phyloP scores from a whole-genome alignment of 2,113 vertebrate genomes.

The Ranitomeya imitator region DNA sequence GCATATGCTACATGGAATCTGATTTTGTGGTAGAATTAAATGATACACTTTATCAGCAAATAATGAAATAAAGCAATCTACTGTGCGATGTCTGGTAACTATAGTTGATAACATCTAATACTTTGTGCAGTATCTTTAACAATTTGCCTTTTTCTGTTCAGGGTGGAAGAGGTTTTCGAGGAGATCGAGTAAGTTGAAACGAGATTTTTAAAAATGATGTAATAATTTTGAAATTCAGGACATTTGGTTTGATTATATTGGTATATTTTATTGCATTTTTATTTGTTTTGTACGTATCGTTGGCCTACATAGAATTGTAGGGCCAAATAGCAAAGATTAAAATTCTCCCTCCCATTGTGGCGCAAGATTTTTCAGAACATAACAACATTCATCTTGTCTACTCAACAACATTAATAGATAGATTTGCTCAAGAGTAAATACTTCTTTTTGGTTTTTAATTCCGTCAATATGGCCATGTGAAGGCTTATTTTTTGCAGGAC shows the following conservation, averaged over 20 bases:
- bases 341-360: too few species aligned
- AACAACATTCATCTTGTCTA: too few species aligned
- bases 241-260: background rate
- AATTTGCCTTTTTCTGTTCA: conserved; percentile 63
- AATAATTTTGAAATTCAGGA: background rate
- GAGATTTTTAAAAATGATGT: background rate
- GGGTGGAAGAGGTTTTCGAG: conserved; percentile 77
- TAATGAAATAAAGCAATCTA: background rate
- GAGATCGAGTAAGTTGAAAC: conserved; percentile 73
- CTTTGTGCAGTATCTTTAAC: background rate
- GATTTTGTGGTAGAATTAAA: background rate
- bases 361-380: too few species aligned
- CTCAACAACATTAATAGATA: too few species aligned
- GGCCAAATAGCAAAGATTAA: too few species aligned
- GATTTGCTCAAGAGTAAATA: too few species aligned
- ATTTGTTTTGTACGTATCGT: background rate
- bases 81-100: background rate
- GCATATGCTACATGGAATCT: background rate
- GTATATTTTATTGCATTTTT: background rate
- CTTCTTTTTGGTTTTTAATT: too few species aligned
- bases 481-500: too few species aligned
- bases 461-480: too few species aligned
- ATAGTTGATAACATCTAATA: background rate
- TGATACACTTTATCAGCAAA: background rate
- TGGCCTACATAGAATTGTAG: too few species aligned